phyloP scores from a whole-genome alignment of 2,888 invertebrate genomes.

The Harpalus rufipes region DNA sequence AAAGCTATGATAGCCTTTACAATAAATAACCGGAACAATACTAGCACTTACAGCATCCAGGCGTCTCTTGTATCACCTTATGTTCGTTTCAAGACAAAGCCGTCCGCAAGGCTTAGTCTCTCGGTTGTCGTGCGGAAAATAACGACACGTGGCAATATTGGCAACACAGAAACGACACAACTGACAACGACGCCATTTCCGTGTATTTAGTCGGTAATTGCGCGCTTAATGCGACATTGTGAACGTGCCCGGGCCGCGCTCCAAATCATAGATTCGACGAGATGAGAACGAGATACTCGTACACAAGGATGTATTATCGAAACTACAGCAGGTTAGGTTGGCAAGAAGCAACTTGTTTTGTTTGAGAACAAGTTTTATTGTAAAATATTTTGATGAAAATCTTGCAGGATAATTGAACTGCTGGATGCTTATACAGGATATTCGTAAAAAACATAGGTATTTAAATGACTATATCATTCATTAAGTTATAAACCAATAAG shows the following conservation, averaged over 20 bases:
- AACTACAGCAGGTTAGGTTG: neutral
- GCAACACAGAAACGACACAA: constrained; percentile 48
- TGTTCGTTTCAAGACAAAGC: neutral
- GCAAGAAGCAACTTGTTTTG: neutral
- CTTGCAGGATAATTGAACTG: too few relatives aligned
- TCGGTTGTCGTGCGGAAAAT: constrained; percentile 28
- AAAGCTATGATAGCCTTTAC: neutral
- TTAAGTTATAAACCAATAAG: too few relatives aligned
- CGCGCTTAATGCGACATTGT: constrained; percentile 50
- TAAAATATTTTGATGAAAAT: neutral
- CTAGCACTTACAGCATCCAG: neutral
- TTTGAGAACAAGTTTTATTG: neutral
- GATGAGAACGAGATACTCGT: neutral
- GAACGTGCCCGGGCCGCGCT: constrained; percentile 18
- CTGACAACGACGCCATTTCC: constrained; percentile 57
- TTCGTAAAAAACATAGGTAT: too few relatives aligned
- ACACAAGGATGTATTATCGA: neutral
- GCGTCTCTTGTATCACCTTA: neutral
- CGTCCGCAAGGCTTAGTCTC: neutral
- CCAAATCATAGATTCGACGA: neutral
- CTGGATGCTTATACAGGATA: too few relatives aligned
- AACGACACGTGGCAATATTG: constrained; percentile 56
- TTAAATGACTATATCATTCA: too few relatives aligned
- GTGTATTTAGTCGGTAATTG: constrained; percentile 57
- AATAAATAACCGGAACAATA: neutral